Conservation (phyloP, 1,140 invertebrate species). For the Hormaphis cornu region DNA sequence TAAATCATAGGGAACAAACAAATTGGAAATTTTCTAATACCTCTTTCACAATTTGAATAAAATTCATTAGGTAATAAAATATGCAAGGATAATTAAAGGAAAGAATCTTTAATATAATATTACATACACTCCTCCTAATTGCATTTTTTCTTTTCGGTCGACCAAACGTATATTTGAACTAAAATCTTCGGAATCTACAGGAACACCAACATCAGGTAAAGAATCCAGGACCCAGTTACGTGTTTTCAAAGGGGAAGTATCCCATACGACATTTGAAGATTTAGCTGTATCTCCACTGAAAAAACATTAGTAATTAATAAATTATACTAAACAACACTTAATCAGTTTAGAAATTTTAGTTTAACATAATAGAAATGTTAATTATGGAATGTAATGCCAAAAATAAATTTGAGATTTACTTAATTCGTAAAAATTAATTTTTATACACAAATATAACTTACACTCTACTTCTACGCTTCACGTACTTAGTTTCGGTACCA, state of each 20-base stretch:
- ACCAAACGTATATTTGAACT: slow-evolving; percentile 13
- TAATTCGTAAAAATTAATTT: background rate
- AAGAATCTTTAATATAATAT: background rate
- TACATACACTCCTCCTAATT: slow-evolving; percentile 35
- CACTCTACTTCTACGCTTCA: slow-evolving; percentile 12
- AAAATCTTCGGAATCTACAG: slow-evolving; percentile 13
- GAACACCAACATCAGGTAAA: background rate
- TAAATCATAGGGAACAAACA: too few relatives aligned
- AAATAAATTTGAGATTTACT: too few relatives aligned
- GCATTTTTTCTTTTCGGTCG: slow-evolving; percentile 25
- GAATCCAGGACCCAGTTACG: slow-evolving; percentile 5
- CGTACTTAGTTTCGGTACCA: background rate
- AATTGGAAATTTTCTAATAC: too few relatives aligned
- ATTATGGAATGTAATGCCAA: too few relatives aligned
- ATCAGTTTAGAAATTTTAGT: too few relatives aligned
- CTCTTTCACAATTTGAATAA: too few relatives aligned
- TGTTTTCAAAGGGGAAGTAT: slow-evolving; percentile 34
- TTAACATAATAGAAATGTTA: too few relatives aligned
- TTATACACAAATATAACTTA: background rate
- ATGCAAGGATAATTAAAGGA: too few relatives aligned
- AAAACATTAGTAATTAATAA: too few relatives aligned
- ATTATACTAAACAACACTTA: too few relatives aligned
- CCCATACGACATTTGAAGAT: slow-evolving; percentile 32
- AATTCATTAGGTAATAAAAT: too few relatives aligned
- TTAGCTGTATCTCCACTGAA: background rate